These are phyloP conservation scores for Oedothorax gibbosus DNA, from an alignment of 1,140 invertebrate species.

Conservation along the genomic window DNA sequence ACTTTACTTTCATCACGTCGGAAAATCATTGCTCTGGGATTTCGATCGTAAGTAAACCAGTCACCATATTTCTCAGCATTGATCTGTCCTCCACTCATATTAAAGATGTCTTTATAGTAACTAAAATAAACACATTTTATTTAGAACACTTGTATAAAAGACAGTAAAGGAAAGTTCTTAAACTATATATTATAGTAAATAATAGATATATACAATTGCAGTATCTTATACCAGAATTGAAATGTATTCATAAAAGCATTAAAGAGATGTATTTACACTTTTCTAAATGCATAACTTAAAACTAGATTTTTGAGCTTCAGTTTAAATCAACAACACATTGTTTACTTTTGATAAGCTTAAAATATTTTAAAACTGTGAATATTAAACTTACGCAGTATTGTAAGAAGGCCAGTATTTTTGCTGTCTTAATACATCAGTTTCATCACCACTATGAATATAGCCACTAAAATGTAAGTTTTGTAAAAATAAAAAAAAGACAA, in stretches of 20 bases:
- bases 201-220: not conserved
- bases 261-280: not conserved
- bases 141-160: not conserved
- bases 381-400: slow-evolving; percentile 76
- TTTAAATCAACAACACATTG: not conserved
- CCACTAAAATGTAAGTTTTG: slow-evolving; percentile 65
- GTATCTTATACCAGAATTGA: not conserved
- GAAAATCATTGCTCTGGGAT: slow-evolving; percentile 77
- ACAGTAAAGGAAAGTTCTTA: not conserved
- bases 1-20: slow-evolving; percentile 74
- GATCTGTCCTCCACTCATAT: slow-evolving; percentile 72
- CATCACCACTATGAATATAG: slow-evolving; percentile 72
- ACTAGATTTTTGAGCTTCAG: not conserved
- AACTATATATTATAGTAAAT: not conserved
- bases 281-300: not conserved
- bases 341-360: not conserved
- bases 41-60: slow-evolving; percentile 78
- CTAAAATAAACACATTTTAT: slow-evolving; percentile 62
- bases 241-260: not conserved
- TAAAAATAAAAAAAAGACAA: not conserved
- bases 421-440: slow-evolving; percentile 76
- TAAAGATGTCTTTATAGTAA: slow-evolving; percentile 77
- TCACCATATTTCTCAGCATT: slow-evolving; percentile 76
- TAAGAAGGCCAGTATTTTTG: slow-evolving; percentile 82
- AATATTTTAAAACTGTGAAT: not conserved